Conservation (phyloP, 2,888 invertebrate species). For the Anthrax anthrax region DNA sequence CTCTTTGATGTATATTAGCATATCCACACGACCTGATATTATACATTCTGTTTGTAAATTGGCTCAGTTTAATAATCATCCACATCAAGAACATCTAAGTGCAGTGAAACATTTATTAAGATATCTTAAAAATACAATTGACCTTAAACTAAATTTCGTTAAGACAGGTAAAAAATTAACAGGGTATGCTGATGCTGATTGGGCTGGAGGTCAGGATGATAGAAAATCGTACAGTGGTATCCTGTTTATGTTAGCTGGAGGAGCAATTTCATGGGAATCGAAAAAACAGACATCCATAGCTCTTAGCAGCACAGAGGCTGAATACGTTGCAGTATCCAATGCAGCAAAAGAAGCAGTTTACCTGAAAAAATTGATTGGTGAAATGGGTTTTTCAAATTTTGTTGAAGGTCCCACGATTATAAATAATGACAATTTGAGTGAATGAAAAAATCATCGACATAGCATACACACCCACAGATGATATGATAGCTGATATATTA, state of each 20-base stretch:
- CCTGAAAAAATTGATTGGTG: conserved; percentile 2
- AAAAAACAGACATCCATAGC: conserved; percentile 11
- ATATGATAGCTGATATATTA: not conserved
- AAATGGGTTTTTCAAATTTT: conserved; percentile 1
- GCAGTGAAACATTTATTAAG: conserved; percentile 11
- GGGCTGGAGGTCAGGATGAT: conserved; percentile 10
- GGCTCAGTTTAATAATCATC: conserved; percentile 13
- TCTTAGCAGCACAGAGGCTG: conserved; percentile 12
- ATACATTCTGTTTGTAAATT: conserved; percentile 10
- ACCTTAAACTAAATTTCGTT: conserved; percentile 4
- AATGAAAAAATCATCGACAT: too few relatives aligned
- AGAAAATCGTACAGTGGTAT: conserved; percentile 11
- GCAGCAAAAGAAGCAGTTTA: conserved; percentile 10
- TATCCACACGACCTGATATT: conserved; percentile 13
- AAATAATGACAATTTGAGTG: conserved; percentile 7
- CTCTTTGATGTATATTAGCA: conserved; percentile 10
- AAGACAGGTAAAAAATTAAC: conserved; percentile 1
- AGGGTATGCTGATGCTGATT: conserved; percentile 12
- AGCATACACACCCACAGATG: not conserved
- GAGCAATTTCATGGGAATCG: conserved; percentile 4
- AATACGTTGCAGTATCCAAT: conserved; percentile 6
- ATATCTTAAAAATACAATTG: conserved; percentile 8
- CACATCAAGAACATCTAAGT: conserved; percentile 10
- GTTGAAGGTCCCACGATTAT: conserved; percentile 3
- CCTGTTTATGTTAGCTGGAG: not conserved